These are phyloP conservation scores for Apistogramma diplotaenia DNA, from an alignment of 2,113 vertebrate species.

Conservation along the genomic window DNA sequence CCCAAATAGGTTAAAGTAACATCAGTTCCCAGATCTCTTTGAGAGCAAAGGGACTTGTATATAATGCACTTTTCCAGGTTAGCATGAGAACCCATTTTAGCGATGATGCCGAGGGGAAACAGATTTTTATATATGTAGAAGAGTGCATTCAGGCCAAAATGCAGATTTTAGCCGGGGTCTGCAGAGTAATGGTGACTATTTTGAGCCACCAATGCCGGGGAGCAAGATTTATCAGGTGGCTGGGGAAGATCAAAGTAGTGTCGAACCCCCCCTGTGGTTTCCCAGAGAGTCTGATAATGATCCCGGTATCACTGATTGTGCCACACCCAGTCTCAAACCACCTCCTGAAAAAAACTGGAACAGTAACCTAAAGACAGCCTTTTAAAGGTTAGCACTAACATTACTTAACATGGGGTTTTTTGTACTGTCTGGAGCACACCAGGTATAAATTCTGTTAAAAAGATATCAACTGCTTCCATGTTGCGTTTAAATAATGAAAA, in stretches of 20 bases:
- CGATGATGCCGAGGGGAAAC: neutral
- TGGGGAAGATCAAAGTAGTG: neutral
- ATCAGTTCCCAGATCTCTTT: neutral
- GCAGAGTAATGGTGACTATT: neutral
- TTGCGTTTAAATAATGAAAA: neutral
- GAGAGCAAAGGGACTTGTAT: neutral
- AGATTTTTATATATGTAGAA: neutral
- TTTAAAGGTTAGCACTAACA: neutral
- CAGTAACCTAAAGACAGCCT: neutral
- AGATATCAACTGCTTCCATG: neutral
- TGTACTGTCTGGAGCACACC: neutral
- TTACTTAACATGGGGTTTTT: neutral
- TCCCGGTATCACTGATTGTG: neutral
- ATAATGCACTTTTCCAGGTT: neutral
- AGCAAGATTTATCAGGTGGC: neutral
- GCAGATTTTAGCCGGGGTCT: neutral
- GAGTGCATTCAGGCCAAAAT: neutral
- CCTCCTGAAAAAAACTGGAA: no score
- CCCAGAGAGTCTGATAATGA: neutral
- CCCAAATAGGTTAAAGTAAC: constrained; percentile 21
- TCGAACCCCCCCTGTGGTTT: neutral
- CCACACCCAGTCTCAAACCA: neutral
- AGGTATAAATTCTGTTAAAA: neutral
- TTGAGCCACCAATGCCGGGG: neutral
- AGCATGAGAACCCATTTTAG: neutral